Conservation (phyloP, 2,888 invertebrate genomes). For the Pocota personata region DNA sequence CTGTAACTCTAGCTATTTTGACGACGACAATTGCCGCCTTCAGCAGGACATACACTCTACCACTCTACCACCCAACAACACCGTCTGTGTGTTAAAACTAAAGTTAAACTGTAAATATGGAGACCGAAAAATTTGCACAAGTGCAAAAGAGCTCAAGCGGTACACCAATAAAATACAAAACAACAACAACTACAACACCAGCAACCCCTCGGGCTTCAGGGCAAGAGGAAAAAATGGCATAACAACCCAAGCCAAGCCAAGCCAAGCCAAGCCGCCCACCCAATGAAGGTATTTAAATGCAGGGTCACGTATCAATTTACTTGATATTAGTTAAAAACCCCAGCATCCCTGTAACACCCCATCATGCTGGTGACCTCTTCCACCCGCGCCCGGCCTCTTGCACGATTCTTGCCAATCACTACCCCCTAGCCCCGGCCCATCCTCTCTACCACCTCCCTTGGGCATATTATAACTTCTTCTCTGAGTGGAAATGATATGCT, state of each 20-base stretch:
- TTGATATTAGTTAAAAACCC: constrained; percentile 80
- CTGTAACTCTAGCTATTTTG: constrained; percentile 6
- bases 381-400: constrained; percentile 29
- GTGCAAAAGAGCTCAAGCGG: constrained; percentile 72
- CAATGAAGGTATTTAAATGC: constrained; percentile 81
- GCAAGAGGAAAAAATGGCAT: constrained; percentile 19
- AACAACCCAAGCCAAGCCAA: constrained; percentile 40
- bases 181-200: constrained; percentile 28
- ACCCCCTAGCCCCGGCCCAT: not conserved
- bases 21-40: constrained; percentile 58
- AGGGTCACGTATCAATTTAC: constrained; percentile 82
- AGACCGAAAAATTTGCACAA: constrained; percentile 67
- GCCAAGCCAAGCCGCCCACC: constrained; percentile 67
- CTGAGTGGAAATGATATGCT: constrained; percentile 66
- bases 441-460: not conserved
- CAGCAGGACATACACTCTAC: constrained; percentile 14
- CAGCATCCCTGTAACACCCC: constrained; percentile 65
- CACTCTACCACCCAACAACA: not conserved
- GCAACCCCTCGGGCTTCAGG: constrained; percentile 21
- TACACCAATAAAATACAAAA: constrained; percentile 64
- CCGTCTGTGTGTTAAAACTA: constrained; percentile 52
- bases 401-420: constrained; percentile 44
- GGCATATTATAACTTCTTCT: constrained; percentile 68
- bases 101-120: constrained; percentile 72
- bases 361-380: constrained; percentile 45